phyloP scores from a whole-genome alignment of 2,113 vertebrate species.

The Takifugu flavidus region DNA sequence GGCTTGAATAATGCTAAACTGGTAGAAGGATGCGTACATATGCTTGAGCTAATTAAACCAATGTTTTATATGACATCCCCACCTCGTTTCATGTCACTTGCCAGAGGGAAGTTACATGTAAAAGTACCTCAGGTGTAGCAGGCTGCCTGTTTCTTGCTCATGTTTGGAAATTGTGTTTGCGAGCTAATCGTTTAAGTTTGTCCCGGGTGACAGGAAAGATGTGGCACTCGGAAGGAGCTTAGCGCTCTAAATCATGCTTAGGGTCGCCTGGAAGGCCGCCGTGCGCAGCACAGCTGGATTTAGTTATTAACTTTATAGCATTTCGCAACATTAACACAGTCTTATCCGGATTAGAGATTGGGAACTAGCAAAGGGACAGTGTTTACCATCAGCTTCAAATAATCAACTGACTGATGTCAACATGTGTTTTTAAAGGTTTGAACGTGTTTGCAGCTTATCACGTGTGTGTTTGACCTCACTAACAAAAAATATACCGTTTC shows the following conservation, averaged over 20 bases:
- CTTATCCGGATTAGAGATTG: constrained; percentile 23
- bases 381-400: constrained; percentile 2
- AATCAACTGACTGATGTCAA: background rate
- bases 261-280: constrained; percentile 11
- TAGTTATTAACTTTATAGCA: constrained; percentile 4
- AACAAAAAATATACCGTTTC: too few relatives aligned
- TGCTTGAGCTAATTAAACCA: too few relatives aligned
- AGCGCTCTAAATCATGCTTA: constrained; percentile 4
- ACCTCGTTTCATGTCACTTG: background rate
- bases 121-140: too few relatives aligned
- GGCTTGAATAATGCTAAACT: background rate
- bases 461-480: background rate
- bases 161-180: background rate
- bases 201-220: constrained; percentile 1
- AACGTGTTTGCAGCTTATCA: background rate
- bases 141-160: too few relatives aligned
- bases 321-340: constrained; percentile 22
- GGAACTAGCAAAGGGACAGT: constrained; percentile 2
- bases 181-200: background rate
- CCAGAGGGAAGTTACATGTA: background rate
- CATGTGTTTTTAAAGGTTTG: constrained; percentile 1
- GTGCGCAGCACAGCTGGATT: background rate
- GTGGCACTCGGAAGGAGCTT: constrained; percentile 9
- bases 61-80: too few relatives aligned
- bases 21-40: too few relatives aligned